phyloP scores from a whole-genome alignment of 2,113 vertebrate genomes.

The Danio rerio region GRCz12tu NC_133196.1:18028001-18028500 shows the following conservation, averaged over 20 bases:
- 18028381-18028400: constrained; percentile 53
- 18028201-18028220: neutral
- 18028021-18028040: too few species aligned
- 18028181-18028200: too few species aligned
- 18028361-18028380: constrained; percentile 64
- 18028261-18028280: constrained; percentile 54
- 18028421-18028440: constrained; percentile 20
- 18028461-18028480: constrained; percentile 16
- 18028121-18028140: too few species aligned
- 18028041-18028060: too few species aligned
- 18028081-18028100: too few species aligned
- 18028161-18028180: too few species aligned
- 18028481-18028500: neutral
- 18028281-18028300: constrained; percentile 60
- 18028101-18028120: too few species aligned
- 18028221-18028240: constrained; percentile 17
- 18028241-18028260: neutral
- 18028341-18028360: constrained; percentile 73
- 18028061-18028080: too few species aligned
- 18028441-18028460: neutral
- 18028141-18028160: too few species aligned
- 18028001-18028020: too few species aligned
- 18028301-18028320: constrained; percentile 64
- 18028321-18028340: constrained; percentile 67
- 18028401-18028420: constrained; percentile 29